Evolutionary conservation across 2,113 vertebrate genomes (phyloP).

Genomic region (Patagioenas fasciata): DNA sequence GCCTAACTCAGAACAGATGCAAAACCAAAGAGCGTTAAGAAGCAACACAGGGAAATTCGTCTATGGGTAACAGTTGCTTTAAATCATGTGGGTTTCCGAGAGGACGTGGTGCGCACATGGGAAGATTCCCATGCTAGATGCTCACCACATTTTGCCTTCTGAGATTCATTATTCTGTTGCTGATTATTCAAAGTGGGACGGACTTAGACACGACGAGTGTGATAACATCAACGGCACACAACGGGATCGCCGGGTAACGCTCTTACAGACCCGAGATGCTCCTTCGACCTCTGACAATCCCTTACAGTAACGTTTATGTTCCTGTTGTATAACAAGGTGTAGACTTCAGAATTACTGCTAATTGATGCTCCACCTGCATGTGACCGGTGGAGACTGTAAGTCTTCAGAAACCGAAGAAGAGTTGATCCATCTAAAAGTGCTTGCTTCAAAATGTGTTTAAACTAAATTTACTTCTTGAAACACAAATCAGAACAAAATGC

Average conservation of each 20-base stretch:
- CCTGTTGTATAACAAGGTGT: rapidly evolving
- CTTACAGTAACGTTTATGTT: background rate
- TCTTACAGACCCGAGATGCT: background rate
- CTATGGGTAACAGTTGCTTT: background rate
- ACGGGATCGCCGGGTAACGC: background rate
- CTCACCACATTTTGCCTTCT: rapidly evolving
- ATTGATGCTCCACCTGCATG: background rate
- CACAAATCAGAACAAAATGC: background rate
- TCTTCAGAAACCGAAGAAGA: background rate
- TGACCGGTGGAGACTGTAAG: background rate
- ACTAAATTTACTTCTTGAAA: background rate
- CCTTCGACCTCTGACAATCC: background rate
- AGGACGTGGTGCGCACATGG: background rate
- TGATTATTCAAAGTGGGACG: background rate
- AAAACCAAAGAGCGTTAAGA: background rate
- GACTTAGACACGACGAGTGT: background rate
- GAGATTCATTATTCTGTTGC: background rate
- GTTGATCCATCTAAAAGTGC: background rate
- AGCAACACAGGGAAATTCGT: background rate
- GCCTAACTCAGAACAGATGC: background rate
- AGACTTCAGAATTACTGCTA: background rate
- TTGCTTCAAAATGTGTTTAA: background rate
- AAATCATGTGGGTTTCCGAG: background rate
- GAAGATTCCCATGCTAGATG: background rate
- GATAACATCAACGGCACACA: background rate